A percentile compares a stretch with the other conserved stretches of the same genome.
phyloP scores from a whole-genome alignment of 2,797 vertebrate genomes.

The Harpagifer antarcticus region DNA sequence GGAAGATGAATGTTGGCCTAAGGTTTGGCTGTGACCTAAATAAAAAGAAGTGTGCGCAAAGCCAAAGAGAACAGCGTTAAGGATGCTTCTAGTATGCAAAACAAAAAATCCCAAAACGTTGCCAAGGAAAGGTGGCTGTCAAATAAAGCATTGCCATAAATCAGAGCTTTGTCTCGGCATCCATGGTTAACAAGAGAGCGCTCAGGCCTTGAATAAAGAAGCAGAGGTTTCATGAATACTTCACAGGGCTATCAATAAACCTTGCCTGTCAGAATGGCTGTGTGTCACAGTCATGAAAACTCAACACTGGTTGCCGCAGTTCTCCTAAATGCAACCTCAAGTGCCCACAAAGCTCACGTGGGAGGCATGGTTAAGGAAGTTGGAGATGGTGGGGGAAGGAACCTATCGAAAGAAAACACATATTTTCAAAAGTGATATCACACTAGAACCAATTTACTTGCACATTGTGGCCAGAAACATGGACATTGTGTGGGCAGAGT shows the following conservation, averaged over 20 bases:
- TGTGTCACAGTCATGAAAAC: constrained; percentile 18
- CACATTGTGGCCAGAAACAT: background rate
- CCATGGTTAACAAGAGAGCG: constrained; percentile 17
- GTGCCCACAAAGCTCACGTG: background rate
- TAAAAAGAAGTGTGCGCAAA: no score
- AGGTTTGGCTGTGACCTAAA: no score
- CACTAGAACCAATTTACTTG: background rate
- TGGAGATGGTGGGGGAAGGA: background rate
- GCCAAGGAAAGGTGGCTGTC: constrained; percentile 14
- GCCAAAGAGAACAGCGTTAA: background rate
- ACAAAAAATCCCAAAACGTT: constrained; percentile 2
- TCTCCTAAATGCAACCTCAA: constrained; percentile 13
- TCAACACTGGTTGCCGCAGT: background rate
- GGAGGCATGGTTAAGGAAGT: background rate
- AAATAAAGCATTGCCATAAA: constrained; percentile 39
- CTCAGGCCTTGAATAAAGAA: constrained; percentile 64
- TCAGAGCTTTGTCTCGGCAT: constrained; percentile 31
- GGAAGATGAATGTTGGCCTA: no score
- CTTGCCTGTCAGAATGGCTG: constrained; percentile 35
- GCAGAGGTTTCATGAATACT: constrained; percentile 23
- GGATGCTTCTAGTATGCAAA: constrained; percentile 20
- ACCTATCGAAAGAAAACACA: background rate
- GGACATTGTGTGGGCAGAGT: background rate
- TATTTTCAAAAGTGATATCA: background rate
- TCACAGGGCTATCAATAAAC: constrained; percentile 46